Base-by-base conservation (phyloP, 2,113 vertebrate genomes). In the Tupaia chinensis region DNA sequence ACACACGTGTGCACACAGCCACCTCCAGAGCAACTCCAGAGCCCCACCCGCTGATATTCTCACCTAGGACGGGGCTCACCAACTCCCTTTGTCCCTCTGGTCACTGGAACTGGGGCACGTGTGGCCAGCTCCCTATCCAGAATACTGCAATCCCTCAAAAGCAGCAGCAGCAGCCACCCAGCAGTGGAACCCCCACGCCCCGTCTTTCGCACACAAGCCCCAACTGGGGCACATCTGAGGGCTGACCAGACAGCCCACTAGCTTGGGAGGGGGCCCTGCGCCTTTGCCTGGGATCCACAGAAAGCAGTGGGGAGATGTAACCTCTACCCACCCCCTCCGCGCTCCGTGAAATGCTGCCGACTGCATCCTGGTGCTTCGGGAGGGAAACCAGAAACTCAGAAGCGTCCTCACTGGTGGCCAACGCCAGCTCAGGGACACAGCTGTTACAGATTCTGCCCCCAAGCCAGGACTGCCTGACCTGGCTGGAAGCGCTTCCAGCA, bases 101-200 rank as follows among this genome's bases (percentile, higher is more conserved):
- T 29, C 87, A 56, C 90, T 16, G 66, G 20, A 78, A 27, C 22
- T 90, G 53, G 61, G 96, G 84, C 80, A 70, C 69, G n/a, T 89
- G 79, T 66, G 66, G 81, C 44, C 29, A 0, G 20, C 65, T 95
- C 32, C 17, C 34, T 90, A 91, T 65, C 80, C 91, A 95, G 98
- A 91, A 72, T 89, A 95, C 97, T 94, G 78, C 95, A 91, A 95
- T 96, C 96, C 97, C 97, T 96, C 96, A 97, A 97, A 97, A 97
- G 94, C 96, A 97, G 97, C 92, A 88, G 76, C 89, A 44, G 44
- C 74, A 53, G 91, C 61, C 65, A 58, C 94, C 83, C 16, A 19
- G 79, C 79, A 76, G 92, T 88, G 94, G 91, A 79, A 92, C 93
- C 97, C 93, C 97, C 74, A 93, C 34, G 53, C 32, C 58, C 78